Percentiles rank a stretch among this genome's conserved stretches.
phyloP scores from a whole-genome alignment of 2,113 vertebrate genomes.

The Chamaetylas fuelleborni region DNA sequence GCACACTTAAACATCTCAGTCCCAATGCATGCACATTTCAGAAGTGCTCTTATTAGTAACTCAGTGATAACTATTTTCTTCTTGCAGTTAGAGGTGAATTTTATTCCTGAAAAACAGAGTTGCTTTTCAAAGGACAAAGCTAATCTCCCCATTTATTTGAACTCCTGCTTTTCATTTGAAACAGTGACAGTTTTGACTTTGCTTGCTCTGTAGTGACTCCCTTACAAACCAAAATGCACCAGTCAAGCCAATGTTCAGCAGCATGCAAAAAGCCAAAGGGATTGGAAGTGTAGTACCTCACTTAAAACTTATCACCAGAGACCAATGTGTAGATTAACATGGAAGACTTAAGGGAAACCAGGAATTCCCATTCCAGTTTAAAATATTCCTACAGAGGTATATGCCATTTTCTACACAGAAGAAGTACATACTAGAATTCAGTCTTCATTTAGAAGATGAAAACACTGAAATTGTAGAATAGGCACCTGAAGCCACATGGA shows the following conservation, averaged over 20 bases:
- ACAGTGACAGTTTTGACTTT: not conserved
- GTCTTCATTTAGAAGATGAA: not conserved
- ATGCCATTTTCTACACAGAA: not conserved
- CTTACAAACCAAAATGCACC: not conserved
- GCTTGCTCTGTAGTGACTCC: not conserved
- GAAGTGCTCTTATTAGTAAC: not conserved
- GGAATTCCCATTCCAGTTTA: not conserved
- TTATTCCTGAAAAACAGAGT: not conserved
- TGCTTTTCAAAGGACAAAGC: not conserved
- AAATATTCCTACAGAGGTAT: not conserved
- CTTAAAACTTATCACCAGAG: not conserved
- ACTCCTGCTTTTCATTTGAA: not conserved
- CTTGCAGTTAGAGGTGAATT: not conserved
- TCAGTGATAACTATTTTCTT: not conserved
- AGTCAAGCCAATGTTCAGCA: not conserved
- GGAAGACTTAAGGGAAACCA: not conserved
- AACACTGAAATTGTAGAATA: not conserved
- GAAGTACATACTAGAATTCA: not conserved
- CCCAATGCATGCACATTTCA: not conserved
- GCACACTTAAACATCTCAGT: not conserved
- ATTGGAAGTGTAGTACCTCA: not conserved
- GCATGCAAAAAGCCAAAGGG: not conserved
- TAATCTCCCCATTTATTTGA: not conserved
- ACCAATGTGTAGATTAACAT: not conserved
- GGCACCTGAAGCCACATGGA: not conserved